A percentile compares a stretch with the other conserved stretches of the same genome.
phyloP scores from a whole-genome alignment of 2,888 invertebrate species.

The Cecidostiba fungosa region DNA sequence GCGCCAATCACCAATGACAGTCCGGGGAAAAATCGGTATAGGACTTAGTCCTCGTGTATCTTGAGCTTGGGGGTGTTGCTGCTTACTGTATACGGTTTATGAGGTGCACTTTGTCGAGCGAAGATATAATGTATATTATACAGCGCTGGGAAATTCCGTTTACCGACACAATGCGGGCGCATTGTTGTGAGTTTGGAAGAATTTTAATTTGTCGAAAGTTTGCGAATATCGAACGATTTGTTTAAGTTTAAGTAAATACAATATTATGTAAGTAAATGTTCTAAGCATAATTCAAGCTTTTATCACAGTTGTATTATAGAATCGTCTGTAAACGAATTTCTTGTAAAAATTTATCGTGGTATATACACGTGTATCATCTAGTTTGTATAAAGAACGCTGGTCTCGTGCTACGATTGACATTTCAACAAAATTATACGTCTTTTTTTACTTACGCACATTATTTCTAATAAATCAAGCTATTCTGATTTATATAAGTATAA shows the following conservation, averaged over 20 bases:
- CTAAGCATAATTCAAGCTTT: slow-evolving; percentile 19
- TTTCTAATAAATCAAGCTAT: slow-evolving; percentile 12
- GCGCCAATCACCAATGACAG: background rate
- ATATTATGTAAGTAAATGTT: background rate
- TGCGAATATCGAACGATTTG: slow-evolving; percentile 8
- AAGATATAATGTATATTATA: background rate
- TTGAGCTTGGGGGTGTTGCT: background rate
- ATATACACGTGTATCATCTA: background rate
- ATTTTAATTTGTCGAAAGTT: background rate
- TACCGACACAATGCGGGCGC: background rate
- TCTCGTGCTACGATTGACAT: background rate
- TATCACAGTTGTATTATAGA: slow-evolving; percentile 54
- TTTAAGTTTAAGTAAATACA: background rate
- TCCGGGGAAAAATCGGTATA: background rate
- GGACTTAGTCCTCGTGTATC: background rate
- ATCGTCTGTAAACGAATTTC: background rate
- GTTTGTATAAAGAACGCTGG: background rate
- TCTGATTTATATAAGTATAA: slow-evolving; percentile 41
- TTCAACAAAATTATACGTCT: slow-evolving; percentile 52
- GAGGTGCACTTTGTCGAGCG: background rate
- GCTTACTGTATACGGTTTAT: background rate
- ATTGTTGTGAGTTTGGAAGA: background rate
- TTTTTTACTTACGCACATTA: background rate
- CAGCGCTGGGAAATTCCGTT: background rate
- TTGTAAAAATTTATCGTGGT: slow-evolving; percentile 13